Evolutionary conservation across 2,888 invertebrate genomes (phyloP).

Genomic region (Plusia festucae): DNA sequence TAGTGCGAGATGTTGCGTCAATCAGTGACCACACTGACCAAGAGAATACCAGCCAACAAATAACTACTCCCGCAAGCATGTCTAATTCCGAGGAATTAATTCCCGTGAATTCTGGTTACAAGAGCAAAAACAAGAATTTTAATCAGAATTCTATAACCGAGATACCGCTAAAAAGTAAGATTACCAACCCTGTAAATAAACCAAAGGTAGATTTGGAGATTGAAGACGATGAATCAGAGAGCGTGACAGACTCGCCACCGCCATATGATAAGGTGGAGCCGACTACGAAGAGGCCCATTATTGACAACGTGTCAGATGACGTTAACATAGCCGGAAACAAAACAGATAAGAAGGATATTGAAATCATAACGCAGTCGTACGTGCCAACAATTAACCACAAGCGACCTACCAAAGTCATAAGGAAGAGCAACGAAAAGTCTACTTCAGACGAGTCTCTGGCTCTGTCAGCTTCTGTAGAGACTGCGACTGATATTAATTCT

Average conservation of each 20-base stretch:
- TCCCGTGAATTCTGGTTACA: constrained; percentile 83
- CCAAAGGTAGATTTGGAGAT: constrained; percentile 82
- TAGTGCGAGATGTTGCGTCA: constrained; percentile 84
- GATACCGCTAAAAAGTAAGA: constrained; percentile 77
- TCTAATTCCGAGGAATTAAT: constrained; percentile 84
- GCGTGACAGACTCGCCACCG: constrained; percentile 78
- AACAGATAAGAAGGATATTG: constrained; percentile 78
- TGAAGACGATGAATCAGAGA: constrained; percentile 78
- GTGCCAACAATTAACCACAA: constrained; percentile 79
- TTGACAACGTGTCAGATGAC: constrained; percentile 82
- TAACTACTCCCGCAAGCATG: constrained; percentile 65
- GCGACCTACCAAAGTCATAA: constrained; percentile 81
- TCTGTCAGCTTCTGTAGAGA: constrained; percentile 57
- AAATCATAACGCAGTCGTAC: constrained; percentile 82
- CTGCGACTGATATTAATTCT: constrained; percentile 53
- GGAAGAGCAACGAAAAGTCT: constrained; percentile 70
- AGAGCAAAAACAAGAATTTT: constrained; percentile 84
- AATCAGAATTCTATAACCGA: constrained; percentile 85
- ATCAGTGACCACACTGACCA: constrained; percentile 80
- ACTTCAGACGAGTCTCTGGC: constrained; percentile 53
- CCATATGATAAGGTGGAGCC: constrained; percentile 82
- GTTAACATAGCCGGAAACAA: constrained; percentile 64
- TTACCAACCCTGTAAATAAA: constrained; percentile 59
- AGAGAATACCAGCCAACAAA: constrained; percentile 55
- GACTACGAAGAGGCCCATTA: constrained; percentile 80